Conservation (phyloP, 2,113 vertebrate genomes). For the Apus apus region DNA sequence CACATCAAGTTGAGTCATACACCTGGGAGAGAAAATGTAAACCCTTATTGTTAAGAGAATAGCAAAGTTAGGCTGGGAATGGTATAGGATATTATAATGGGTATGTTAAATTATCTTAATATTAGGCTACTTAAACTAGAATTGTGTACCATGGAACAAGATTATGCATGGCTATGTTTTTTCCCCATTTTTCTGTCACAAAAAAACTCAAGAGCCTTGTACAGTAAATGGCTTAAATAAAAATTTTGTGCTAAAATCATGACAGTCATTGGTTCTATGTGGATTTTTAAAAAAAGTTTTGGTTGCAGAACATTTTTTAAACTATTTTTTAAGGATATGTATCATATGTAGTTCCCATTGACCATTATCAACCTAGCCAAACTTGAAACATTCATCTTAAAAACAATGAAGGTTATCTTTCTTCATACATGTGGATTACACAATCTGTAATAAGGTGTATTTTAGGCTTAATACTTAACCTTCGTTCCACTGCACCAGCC, state of each 20-base stretch:
- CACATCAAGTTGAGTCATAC: background rate
- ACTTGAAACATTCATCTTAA: background rate
- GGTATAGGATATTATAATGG: background rate
- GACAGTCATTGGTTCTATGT: background rate
- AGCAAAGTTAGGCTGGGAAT: background rate
- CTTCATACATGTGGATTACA: background rate
- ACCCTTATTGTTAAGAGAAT: background rate
- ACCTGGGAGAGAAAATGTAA: background rate
- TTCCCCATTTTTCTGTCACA: background rate
- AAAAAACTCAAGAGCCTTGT: background rate
- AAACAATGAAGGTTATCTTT: background rate
- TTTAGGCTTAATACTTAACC: background rate
- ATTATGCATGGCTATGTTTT: background rate
- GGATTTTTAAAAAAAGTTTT: background rate
- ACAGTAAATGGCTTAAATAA: background rate
- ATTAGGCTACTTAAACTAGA: background rate
- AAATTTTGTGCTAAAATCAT: background rate
- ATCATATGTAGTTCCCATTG: background rate
- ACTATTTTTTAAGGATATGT: background rate
- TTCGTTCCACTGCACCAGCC: background rate
- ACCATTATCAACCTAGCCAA: background rate
- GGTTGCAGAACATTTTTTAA: background rate
- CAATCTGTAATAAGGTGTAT: background rate
- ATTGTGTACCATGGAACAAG: background rate
- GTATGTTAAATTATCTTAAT: background rate